A percentile compares a stretch with the other conserved stretches of the same genome.
Evolutionary conservation across 2,888 invertebrate species (phyloP).

Genomic region (Myopa testacea): DNA sequence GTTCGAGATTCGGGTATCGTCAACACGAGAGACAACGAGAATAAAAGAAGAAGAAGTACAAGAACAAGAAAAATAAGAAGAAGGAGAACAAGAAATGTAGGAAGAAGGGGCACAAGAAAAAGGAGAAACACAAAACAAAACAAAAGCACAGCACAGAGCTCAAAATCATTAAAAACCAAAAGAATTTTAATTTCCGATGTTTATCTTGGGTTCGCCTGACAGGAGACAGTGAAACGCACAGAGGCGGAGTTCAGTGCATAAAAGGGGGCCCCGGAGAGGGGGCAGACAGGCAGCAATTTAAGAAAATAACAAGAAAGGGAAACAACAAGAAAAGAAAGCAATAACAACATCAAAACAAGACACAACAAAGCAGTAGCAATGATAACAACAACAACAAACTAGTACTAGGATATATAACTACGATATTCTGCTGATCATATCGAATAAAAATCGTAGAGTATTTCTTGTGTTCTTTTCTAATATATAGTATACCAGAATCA

Average conservation of each 20-base stretch:
- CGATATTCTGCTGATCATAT: neutral
- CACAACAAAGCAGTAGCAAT: neutral
- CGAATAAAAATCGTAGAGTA: no score
- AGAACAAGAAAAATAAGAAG: neutral
- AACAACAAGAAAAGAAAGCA: neutral
- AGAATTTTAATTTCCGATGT: slow-evolving; percentile 65
- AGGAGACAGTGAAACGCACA: slow-evolving; percentile 27
- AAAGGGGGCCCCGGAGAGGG: neutral
- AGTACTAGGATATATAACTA: no score
- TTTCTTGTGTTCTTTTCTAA: no score
- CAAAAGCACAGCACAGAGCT: slow-evolving; percentile 10
- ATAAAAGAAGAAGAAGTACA: neutral
- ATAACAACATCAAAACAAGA: neutral
- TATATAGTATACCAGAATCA: no score
- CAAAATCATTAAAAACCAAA: slow-evolving; percentile 56
- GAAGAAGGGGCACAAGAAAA: neutral
- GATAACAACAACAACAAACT: neutral
- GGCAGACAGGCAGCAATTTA: neutral
- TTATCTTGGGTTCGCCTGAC: slow-evolving; percentile 50
- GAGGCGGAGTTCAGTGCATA: slow-evolving; percentile 11
- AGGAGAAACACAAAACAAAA: slow-evolving; percentile 17
- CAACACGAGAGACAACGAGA: neutral
- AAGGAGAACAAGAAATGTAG: neutral
- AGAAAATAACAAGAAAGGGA: neutral
- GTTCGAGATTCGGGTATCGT: neutral